Evolutionary conservation across 1,140 invertebrate species (phyloP).

Genomic region (Teleogryllus occipitalis): DNA sequence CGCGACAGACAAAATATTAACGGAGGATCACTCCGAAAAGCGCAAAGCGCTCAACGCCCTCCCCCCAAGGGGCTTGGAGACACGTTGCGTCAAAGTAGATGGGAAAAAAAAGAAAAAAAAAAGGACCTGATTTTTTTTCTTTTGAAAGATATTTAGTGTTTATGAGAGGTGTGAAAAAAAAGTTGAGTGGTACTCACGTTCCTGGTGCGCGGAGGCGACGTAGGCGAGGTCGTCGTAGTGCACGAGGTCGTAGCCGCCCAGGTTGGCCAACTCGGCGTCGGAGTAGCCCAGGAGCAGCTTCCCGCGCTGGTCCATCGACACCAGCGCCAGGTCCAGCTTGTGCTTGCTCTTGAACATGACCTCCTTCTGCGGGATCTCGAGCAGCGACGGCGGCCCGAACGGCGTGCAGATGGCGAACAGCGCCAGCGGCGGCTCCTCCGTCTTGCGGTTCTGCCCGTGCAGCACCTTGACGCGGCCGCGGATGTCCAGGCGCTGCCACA

Average conservation of each 20-base stretch:
- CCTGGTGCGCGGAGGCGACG: conserved; percentile 96
- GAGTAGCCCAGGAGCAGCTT: conserved; percentile 91
- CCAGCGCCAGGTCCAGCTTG: conserved; percentile 88
- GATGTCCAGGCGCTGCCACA: conserved; percentile 89
- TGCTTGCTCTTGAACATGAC: conserved; percentile 99
- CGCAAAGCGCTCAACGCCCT: too few relatives aligned
- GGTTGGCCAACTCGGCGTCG: conserved; percentile 81
- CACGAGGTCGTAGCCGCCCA: conserved; percentile 93
- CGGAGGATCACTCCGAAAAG: too few relatives aligned
- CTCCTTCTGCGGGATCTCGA: conserved; percentile 86
- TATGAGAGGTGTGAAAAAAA: too few relatives aligned
- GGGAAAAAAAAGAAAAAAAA: too few relatives aligned
- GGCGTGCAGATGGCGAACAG: conserved; percentile 96
- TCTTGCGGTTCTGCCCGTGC: conserved; percentile 91
- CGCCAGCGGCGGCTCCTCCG: conserved; percentile 85
- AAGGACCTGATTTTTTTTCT: too few relatives aligned
- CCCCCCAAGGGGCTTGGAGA: too few relatives aligned
- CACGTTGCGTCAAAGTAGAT: too few relatives aligned
- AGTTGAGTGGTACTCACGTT: conserved; percentile 58
- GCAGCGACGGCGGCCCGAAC: conserved; percentile 86
- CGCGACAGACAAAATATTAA: too few relatives aligned
- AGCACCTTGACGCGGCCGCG: conserved; percentile 91
- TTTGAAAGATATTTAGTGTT: too few relatives aligned
- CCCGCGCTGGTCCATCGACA: conserved; percentile 96
- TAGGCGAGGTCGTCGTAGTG: conserved; percentile 96